Conservation (phyloP, 2,113 vertebrate genomes). For the Aegotheles bennettii region DNA sequence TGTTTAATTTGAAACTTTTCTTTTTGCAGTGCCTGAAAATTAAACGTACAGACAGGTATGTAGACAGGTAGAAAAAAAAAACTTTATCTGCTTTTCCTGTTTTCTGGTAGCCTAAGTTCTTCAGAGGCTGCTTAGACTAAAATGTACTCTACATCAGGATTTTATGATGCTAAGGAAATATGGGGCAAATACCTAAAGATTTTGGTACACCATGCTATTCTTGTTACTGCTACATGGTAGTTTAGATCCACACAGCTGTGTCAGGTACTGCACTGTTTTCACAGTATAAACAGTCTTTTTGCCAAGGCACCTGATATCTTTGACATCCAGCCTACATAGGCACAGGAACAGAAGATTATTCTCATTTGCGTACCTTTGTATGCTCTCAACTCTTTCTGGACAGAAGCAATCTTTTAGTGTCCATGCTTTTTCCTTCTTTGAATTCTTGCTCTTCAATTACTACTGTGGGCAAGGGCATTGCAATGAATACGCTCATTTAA, state of each 20-base stretch:
- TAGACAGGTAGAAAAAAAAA: background rate
- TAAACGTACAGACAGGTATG: background rate
- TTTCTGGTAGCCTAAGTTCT: background rate
- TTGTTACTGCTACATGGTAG: background rate
- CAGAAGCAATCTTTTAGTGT: background rate
- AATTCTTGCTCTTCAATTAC: background rate
- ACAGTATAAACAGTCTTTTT: background rate
- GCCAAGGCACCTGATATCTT: background rate
- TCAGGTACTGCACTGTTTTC: background rate
- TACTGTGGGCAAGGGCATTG: background rate
- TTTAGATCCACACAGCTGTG: background rate
- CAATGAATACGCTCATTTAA: background rate
- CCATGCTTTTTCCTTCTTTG: background rate
- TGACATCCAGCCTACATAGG: background rate
- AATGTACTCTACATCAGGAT: background rate
- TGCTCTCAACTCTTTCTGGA: background rate
- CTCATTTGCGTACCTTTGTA: background rate
- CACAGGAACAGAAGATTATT: background rate
- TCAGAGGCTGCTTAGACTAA: background rate
- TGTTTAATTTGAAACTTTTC: background rate
- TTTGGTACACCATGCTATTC: background rate
- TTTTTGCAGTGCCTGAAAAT: background rate
- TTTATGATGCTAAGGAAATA: background rate
- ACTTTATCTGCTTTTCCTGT: background rate
- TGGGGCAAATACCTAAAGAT: background rate